Evolutionary conservation across 2,113 vertebrate genomes (phyloP), one percentile per base, ranked within the genome.

Genomic region (Plectropomus leopardus): DNA sequence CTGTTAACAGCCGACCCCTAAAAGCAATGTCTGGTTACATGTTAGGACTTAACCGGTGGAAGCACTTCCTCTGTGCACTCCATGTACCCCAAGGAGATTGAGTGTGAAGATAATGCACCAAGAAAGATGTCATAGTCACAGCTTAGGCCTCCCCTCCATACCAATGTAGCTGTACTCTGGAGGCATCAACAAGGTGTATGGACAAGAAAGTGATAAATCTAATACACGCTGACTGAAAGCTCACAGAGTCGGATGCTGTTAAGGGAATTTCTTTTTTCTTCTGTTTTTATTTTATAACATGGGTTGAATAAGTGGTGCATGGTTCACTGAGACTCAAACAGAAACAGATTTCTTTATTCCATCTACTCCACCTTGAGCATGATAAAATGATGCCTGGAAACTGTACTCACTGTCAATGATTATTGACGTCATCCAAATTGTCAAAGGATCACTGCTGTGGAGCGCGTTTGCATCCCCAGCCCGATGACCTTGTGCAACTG

Each of bases 11-110:
- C 91, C 85, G 68, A 89, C 87, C 89, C 85, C 92, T 95, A 94
- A 95, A 95, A 95, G 94, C 94, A 94, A 94, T 93, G 93, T 94
- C 91, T 94, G 90, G 92, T 94, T 94, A 91, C 94, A 92, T 89
- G 93, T 91, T 91, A 79, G 78, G 84, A 92, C 89, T 91, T 90
- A 92, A 94, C 82, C 80, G 80, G 80, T 88, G 84, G 87, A 93
- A 94, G 88, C 87, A 84, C 86, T 91, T 89, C 88, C 88, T 89
- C 80, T 63, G 83, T 87, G 88, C 91, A 87, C 93, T 94, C 88
- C 88, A 84, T 92, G 92, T 87, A 91, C 92, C 92, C 92, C 84
- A 86, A 92, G 92, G 90, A 95, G 93, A 94, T 92, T 85, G 89
- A 93, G 92, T 94, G 93, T 93, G 91, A 94, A 92, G 95, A 94